Evolutionary conservation across 1,140 invertebrate species (phyloP), one percentile per base, ranked within the genome.

Genomic region (Anastrepha obliqua): DNA sequence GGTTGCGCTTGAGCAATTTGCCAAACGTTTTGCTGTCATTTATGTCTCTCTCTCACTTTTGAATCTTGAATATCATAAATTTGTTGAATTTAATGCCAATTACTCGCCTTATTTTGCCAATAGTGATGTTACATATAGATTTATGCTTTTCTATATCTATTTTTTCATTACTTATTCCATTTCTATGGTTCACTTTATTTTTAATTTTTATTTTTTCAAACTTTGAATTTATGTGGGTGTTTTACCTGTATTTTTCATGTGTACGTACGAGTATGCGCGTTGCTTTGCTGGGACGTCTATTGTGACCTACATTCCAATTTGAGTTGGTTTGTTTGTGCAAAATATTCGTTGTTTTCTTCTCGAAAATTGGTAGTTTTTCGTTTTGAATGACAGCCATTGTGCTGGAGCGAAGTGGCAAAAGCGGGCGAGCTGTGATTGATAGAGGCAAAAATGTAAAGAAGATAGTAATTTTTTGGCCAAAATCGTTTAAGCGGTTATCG

Each of bases 21-120:
- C 74, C 74, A 81, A 81, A 81, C 44, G 15, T 81, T 81, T 81
- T 81, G 74, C 74, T 29, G 47, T 42, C 74, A 55, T 81, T 81
- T 81, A 81, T 81, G 74, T 3, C 74, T 3, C 8, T 8, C 47
- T 20, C 74, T 51, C 74, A 47, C 17, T 29, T 81, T 81, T 51
- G 20, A 55, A 55, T 20, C 47, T 55, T 55, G 47, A 20, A 55
- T 81, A 55, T 81, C 74, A 81, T 81, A 81, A 81, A 81, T 81
- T 81, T 55, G 47, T 55, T 81, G 47, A 55, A 81, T 81, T 81
- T 81, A 81, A 58, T 81, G 74, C n/a, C 47, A 55, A 81, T 81
- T 78, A n/a, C 17, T 55, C 55, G 47, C 74, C 74, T 55, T 81
- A 81, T 29, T 20, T 20, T 11, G 74, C 0, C 74, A 51, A 9